Evolutionary conservation across 2,113 vertebrate genomes (phyloP).

Genomic region (Entomyzon cyanotis): DNA sequence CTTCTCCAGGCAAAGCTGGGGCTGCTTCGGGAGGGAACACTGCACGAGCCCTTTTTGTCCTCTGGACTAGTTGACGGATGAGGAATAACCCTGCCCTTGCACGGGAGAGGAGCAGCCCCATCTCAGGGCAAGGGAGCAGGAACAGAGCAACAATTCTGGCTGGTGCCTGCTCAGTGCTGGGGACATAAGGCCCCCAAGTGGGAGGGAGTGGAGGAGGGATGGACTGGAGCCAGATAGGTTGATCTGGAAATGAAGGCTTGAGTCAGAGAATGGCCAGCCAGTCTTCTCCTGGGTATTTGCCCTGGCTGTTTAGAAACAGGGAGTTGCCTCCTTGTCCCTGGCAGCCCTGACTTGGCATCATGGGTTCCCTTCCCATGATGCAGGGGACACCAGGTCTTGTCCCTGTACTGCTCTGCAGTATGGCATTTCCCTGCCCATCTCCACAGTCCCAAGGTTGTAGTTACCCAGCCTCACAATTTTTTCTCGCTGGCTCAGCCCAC

Average conservation of each 20-base stretch:
- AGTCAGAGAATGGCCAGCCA: not conserved
- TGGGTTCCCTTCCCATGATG: accelerated
- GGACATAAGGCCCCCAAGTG: not conserved
- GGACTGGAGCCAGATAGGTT: not conserved
- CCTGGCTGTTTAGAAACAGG: not conserved
- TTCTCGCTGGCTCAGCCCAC: not conserved
- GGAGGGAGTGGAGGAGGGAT: not conserved
- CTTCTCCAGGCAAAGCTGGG: not conserved
- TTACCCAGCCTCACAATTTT: not conserved
- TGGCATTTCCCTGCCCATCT: not conserved
- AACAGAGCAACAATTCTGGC: not conserved
- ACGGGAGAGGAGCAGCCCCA: not conserved
- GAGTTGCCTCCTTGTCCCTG: not conserved
- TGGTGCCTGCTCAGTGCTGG: not conserved
- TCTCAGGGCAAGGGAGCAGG: not conserved
- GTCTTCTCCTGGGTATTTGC: not conserved
- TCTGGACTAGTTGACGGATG: not conserved
- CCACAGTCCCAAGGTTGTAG: not conserved
- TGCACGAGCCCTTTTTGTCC: not conserved
- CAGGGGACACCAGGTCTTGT: not conserved
- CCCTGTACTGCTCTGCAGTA: not conserved
- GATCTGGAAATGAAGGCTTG: not conserved
- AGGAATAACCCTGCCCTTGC: not conserved
- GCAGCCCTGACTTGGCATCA: not conserved
- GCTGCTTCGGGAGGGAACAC: not conserved